Evolutionary conservation across 23 tunicate genomes (phyloP), one percentile per base, ranked within the genome.

Genomic region (Trididemnum nubilum): DNA sequence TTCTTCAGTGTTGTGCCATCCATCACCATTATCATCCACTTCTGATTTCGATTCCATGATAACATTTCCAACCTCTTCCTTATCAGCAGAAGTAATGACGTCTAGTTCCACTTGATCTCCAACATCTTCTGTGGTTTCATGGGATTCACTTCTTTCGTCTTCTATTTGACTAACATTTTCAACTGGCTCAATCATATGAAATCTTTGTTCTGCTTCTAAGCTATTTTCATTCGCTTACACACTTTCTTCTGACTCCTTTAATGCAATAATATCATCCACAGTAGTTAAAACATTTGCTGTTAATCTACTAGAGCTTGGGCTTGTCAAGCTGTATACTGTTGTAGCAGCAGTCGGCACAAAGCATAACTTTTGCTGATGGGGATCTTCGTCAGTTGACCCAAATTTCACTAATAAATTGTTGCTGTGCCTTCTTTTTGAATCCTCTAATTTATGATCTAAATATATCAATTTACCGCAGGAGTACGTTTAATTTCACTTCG

Each of bases 401-500:
- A 69, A 69, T 69, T 69, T 69, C 30, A 69, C 75, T 33, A 12
- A 32, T 7, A 2, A 9, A 69, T 69, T 23, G 19, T 69, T 34
- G 40, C 38, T 33, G 23, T 69, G 75, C 23, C 3, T 31, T 34
- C 75, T 30, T 23, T 4, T 69, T 7, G 33, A 23, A 23, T 69
- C 38, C 2, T 69, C 75, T 69, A 7, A 12, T 69, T 31, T 69
- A 23, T 69, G 33, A 33, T 69, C 75, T 7, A 38, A 69, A 34
- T 69, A 69, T 32, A 69, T 9, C 7, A 5, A 5, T 69, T 69
- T 69, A 9, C 33, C 33, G 75, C 37, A 69, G 15, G 40, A 9
- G 75, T 69, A 33, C 75, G 33, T 69, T 69, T 34, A 9, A 69
- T 23, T 34, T 69, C 33, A 4, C 33, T 32, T 69, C 75, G 4